Evolutionary conservation across 2,888 invertebrate genomes (phyloP), one percentile per base, ranked within the genome.

Genomic region (Xestia ashworthii): DNA sequence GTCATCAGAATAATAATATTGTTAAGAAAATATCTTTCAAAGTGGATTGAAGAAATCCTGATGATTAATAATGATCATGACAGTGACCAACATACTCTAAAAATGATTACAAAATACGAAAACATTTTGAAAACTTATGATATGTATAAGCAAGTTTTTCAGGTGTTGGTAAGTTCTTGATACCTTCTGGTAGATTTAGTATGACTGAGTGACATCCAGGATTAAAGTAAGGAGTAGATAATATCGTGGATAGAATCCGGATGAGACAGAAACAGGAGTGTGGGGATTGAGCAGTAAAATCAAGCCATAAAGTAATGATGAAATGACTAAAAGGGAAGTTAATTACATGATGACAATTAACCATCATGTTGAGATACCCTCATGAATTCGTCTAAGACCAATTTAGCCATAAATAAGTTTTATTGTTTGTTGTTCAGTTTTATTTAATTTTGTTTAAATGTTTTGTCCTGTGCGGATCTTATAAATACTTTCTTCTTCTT

Each of bases 61-160:
- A 53, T 14, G 1, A 22, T 67, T 6, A 44, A 55, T 14, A 22
- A 55, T 32, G 9, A 16, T 0, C 25, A 55, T 0, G 50, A 64
- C 0, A 53, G 69, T 8, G 53, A 67, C 1, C 16, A n/a, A 12
- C 16, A 68, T 44, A 71, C 55, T 32, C 11, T 19, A 5, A 53
- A 69, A 19, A 41, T 77, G 46, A 66, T 75, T 22, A 41, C 55
- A 1, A 38, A 44, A 6, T 87, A 78, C 19, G 22, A 65, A 48
- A 50, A 72, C 41, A 81, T 88, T 74, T 41, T 82, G 2, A 65
- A 84, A 11, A 71, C 80, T 32, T 83, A 76, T 44, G 55, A 72
- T 19, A 25, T 87, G 6, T 82, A 68, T 16, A 78, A 75, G n/a
- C 67, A 66, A 6, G 46, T 78, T 8, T 84, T 85, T 48, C 74